Evolutionary conservation across 2,797 vertebrate genomes (phyloP).

Genomic region (Anguilla anguilla): DNA sequence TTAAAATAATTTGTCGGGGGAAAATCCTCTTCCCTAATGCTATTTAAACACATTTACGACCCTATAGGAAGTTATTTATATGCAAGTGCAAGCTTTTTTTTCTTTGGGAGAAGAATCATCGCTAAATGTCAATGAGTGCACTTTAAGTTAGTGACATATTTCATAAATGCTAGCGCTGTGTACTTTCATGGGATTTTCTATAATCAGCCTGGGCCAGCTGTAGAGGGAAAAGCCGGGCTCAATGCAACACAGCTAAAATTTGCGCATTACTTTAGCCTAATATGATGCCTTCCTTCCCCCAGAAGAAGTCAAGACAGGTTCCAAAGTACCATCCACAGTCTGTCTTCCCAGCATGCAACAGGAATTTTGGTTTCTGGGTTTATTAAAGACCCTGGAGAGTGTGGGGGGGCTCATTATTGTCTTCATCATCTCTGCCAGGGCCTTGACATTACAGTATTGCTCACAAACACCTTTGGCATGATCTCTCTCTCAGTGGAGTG

Average conservation of each 20-base stretch:
- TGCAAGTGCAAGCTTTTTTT: slow-evolving; percentile 44
- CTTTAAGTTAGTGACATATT: slow-evolving; percentile 46
- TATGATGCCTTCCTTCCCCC: slow-evolving; percentile 4
- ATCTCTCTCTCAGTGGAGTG: not conserved
- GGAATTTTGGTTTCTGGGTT: not conserved
- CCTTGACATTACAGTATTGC: not conserved
- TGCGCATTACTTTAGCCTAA: slow-evolving; percentile 58
- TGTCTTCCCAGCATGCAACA: not conserved
- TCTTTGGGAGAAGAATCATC: not conserved
- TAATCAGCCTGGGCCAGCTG: slow-evolving; percentile 73
- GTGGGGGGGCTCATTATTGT: not conserved
- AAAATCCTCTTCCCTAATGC: not conserved
- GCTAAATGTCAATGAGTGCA: slow-evolving; percentile 19
- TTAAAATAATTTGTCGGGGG: slow-evolving; percentile 53
- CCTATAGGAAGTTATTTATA: slow-evolving; percentile 22
- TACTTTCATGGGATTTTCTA: slow-evolving; percentile 64
- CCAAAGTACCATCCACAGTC: not conserved
- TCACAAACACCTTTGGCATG: not conserved
- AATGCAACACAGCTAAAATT: slow-evolving; percentile 68
- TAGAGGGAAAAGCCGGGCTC: slow-evolving; percentile 68
- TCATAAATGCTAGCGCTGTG: slow-evolving; percentile 64
- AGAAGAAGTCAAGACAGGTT: not conserved
- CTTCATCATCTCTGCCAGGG: not conserved
- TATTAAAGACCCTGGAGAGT: not conserved
- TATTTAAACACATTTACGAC: slow-evolving; percentile 13